phyloP scores from a whole-genome alignment of 2,797 vertebrate species.

The Botia kubotai region DNA sequence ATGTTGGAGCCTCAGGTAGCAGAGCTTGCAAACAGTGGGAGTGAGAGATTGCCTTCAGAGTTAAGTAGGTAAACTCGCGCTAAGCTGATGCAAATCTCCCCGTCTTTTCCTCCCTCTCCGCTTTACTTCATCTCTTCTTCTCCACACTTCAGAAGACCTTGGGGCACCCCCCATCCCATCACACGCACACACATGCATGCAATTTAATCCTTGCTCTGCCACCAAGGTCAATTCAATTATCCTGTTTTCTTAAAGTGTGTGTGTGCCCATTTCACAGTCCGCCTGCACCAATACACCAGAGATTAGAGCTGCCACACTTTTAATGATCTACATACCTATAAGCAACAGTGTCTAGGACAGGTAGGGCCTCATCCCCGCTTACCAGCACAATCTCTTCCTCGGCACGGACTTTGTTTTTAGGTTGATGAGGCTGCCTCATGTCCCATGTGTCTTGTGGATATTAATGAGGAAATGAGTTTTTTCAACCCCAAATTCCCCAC shows the following conservation, averaged over 20 bases:
- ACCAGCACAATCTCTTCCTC: conserved; percentile 42
- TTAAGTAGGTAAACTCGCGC: conserved; percentile 57
- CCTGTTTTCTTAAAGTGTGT: conserved; percentile 80
- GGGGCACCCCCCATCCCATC: conserved; percentile 72
- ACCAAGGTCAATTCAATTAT: conserved; percentile 88
- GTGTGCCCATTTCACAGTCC: conserved; percentile 85
- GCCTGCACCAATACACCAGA: conserved; percentile 82
- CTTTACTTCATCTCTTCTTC: conserved; percentile 65
- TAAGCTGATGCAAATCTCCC: conserved; percentile 59
- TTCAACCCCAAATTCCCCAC: conserved; percentile 55
- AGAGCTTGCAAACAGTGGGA: conserved; percentile 40
- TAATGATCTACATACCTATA: conserved; percentile 83
- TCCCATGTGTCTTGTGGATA: conserved; percentile 52
- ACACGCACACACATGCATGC: conserved; percentile 65
- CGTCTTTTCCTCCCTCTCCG: conserved; percentile 36
- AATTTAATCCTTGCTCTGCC: conserved; percentile 79
- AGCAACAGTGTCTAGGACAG: conserved; percentile 71
- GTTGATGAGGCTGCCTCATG: conserved; percentile 52
- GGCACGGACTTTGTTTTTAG: conserved; percentile 57
- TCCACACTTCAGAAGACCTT: conserved; percentile 76
- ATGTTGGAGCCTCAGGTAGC: conserved; percentile 48
- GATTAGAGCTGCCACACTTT: conserved; percentile 86
- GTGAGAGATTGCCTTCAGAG: conserved; percentile 45
- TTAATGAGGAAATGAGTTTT: conserved; percentile 58
- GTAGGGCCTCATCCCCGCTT: conserved; percentile 45